A percentile compares a stretch with the other conserved stretches of the same genome.
These are phyloP conservation scores for Litoditis marina DNA, from an alignment of 2,888 invertebrate genomes.

Conservation along the genomic window DNA sequence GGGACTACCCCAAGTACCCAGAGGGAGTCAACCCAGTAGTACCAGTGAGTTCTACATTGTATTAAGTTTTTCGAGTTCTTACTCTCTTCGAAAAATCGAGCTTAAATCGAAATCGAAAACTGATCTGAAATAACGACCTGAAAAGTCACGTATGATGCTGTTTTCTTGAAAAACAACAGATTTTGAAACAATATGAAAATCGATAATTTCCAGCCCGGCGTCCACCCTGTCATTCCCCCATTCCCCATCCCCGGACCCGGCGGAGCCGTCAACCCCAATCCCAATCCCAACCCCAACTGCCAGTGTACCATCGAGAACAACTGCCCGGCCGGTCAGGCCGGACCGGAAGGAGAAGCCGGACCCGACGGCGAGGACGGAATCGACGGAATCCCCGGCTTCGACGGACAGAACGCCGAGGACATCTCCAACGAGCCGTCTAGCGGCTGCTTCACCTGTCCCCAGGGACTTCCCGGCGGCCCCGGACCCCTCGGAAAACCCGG, in stretches of 20 bases:
- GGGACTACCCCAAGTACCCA: constrained; percentile 14
- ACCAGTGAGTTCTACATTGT: no score
- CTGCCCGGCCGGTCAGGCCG: constrained; percentile 52
- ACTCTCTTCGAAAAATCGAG: no score
- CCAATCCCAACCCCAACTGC: constrained; percentile 11
- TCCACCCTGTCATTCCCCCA: no score
- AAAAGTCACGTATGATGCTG: no score
- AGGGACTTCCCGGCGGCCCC: constrained; percentile 44
- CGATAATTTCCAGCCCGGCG: constrained; percentile 12
- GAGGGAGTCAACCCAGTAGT: no score
- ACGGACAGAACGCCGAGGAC: constrained; percentile 53
- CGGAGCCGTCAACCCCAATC: constrained; percentile 14
- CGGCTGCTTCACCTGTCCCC: constrained; percentile 56
- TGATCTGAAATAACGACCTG: no score
- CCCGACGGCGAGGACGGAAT: constrained; percentile 44
- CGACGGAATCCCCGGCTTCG: constrained; percentile 46
- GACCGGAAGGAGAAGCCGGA: constrained; percentile 37
- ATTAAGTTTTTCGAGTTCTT: no score
- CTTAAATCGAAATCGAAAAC: no score
- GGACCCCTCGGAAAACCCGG: constrained; percentile 48
- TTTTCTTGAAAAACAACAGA: no score
- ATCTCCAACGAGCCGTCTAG: constrained; percentile 48
- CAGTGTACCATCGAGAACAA: constrained; percentile 46
- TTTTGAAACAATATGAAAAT: no score
- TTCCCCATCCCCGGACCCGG: constrained; percentile 11